Evolutionary conservation across 2,113 vertebrate genomes (phyloP).

Genomic region (Irena cyanogastra): DNA sequence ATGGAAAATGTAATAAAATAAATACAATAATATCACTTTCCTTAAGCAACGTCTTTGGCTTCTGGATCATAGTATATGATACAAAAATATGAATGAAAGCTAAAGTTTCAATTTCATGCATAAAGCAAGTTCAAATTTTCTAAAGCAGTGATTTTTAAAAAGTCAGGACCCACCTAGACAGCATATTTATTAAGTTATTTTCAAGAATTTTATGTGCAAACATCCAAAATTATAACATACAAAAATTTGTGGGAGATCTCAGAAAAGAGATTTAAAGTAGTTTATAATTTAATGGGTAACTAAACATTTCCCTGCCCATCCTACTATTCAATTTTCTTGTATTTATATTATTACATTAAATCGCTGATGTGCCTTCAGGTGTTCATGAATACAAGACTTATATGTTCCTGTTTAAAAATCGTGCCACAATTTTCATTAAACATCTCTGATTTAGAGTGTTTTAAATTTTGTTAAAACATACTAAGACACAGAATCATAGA

Average conservation of each 20-base stretch:
- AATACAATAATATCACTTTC: neutral
- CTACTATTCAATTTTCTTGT: neutral
- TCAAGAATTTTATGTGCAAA: neutral
- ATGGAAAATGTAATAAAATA: neutral
- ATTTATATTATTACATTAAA: neutral
- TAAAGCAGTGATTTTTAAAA: neutral
- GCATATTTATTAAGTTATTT: neutral
- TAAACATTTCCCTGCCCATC: neutral
- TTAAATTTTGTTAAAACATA: neutral
- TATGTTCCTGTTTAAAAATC: neutral
- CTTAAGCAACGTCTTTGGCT: neutral
- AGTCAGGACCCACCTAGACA: neutral
- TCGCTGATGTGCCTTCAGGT: neutral
- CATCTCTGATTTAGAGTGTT: neutral
- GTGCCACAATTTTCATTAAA: neutral
- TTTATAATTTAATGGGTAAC: neutral
- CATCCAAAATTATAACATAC: neutral
- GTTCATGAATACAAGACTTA: neutral
- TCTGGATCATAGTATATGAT: neutral
- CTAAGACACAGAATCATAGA: neutral
- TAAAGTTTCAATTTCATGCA: neutral
- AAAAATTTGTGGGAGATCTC: neutral
- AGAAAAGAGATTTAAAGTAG: neutral
- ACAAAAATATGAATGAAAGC: neutral
- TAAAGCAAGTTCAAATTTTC: neutral